These are phyloP conservation scores for Microvelia longipes DNA, from an alignment of 1,140 invertebrate species.

Conservation along the genomic window DNA sequence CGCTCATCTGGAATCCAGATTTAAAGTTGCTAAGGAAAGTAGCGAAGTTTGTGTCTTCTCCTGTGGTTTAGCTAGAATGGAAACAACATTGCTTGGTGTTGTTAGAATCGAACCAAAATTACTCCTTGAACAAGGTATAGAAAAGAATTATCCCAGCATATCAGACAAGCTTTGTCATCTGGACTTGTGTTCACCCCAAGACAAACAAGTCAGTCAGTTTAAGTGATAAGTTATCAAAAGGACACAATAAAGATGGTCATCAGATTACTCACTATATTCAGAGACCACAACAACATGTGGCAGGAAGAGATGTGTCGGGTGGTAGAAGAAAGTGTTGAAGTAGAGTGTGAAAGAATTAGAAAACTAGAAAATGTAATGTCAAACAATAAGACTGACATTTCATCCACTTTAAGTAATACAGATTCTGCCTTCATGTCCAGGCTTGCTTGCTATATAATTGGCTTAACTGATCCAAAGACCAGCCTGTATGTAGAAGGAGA, in stretches of 20 bases:
- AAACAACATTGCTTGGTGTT: slow-evolving; percentile 88
- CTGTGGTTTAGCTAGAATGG: slow-evolving; percentile 86
- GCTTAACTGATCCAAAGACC: slow-evolving; percentile 41
- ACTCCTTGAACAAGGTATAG: slow-evolving; percentile 89
- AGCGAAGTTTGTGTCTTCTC: slow-evolving; percentile 90
- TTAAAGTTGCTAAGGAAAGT: slow-evolving; percentile 78
- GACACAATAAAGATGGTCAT: slow-evolving; percentile 81
- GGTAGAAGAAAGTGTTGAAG: slow-evolving; percentile 83
- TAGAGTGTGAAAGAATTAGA: slow-evolving; percentile 74
- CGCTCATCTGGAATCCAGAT: slow-evolving; percentile 80
- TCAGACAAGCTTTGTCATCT: slow-evolving; percentile 53
- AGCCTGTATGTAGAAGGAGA: slow-evolving; percentile 72
- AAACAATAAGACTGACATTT: too few species aligned
- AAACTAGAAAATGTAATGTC: too few species aligned
- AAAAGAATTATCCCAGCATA: slow-evolving; percentile 79
- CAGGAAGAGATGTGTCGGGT: slow-evolving; percentile 66
- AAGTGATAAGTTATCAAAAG: slow-evolving; percentile 51
- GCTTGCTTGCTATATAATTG: too few species aligned
- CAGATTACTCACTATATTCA: slow-evolving; percentile 95
- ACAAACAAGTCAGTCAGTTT: slow-evolving; percentile 46
- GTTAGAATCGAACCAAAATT: slow-evolving; percentile 87
- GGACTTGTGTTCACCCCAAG: slow-evolving; percentile 51
- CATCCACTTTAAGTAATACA: too few species aligned
- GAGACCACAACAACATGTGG: slow-evolving; percentile 94
- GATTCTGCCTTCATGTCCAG: too few species aligned